A percentile compares a stretch with the other conserved stretches of the same genome.
These are phyloP conservation scores for Eudorcas thomsonii DNA, from an alignment of 2,113 vertebrate species.

Conservation along the genomic window DNA sequence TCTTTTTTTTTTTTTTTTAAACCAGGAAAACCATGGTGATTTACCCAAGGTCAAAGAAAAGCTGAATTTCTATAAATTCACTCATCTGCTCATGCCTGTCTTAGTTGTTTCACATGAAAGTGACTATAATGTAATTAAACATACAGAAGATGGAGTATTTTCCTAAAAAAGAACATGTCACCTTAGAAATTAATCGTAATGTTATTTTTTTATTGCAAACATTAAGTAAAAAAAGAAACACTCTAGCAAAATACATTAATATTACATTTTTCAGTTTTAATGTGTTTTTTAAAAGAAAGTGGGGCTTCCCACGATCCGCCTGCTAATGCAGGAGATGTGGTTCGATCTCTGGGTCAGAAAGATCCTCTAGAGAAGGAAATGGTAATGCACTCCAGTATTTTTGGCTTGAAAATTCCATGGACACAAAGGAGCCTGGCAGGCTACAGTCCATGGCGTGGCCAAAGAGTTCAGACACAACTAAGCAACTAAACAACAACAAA, in stretches of 20 bases:
- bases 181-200: not conserved
- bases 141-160: not conserved
- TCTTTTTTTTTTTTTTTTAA: not conserved
- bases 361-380: not conserved
- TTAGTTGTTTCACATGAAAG: not conserved
- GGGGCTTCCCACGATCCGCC: not conserved
- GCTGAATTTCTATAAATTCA: not conserved
- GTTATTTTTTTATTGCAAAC: not conserved
- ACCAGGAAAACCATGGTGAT: not conserved
- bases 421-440: not conserved
- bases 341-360: not conserved
- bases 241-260: not conserved
- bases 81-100: not conserved
- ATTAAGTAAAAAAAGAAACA: not conserved
- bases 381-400: not conserved
- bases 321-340: not conserved
- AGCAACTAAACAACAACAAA: not conserved
- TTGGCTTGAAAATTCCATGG: not conserved
- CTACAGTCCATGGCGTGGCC: not conserved
- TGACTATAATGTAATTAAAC: not conserved
- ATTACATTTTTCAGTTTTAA: not conserved
- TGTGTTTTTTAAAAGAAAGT: not conserved
- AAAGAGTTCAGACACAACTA: not conserved
- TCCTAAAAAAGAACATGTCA: not conserved
- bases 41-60: not conserved